phyloP scores from a whole-genome alignment of 2,797 vertebrate genomes.

The Poecilia wingei region DNA sequence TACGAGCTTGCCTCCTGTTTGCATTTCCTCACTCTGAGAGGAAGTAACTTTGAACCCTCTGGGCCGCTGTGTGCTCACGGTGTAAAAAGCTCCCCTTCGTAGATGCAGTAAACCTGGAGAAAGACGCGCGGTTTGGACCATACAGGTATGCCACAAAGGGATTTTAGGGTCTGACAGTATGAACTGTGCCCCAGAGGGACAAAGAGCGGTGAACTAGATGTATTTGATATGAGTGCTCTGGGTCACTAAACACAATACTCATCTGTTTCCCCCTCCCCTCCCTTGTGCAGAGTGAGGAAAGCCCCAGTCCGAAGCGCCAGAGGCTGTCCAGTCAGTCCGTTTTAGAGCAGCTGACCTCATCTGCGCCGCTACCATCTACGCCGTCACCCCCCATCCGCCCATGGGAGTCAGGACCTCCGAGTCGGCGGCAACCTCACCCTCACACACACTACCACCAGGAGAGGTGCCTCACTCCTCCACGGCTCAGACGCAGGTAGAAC shows the following conservation, averaged over 20 bases:
- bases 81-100: slow-evolving; percentile 50
- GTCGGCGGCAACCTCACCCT: slow-evolving; percentile 90
- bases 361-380: slow-evolving; percentile 88
- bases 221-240: slow-evolving; percentile 50
- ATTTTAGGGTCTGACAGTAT: slow-evolving; percentile 46
- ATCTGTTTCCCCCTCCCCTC: slow-evolving; percentile 20
- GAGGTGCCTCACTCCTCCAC: slow-evolving; percentile 92
- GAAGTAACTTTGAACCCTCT: slow-evolving; percentile 75
- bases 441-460: slow-evolving; percentile 91
- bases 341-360: slow-evolving; percentile 90
- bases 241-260: slow-evolving; percentile 59
- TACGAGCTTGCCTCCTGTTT: slow-evolving; percentile 57
- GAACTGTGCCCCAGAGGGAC: slow-evolving; percentile 32
- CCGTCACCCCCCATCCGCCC: slow-evolving; percentile 96
- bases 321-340: slow-evolving; percentile 92
- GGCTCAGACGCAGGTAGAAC: slow-evolving; percentile 91
- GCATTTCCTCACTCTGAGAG: slow-evolving; percentile 68
- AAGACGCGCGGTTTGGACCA: slow-evolving; percentile 29
- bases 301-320: slow-evolving; percentile 95
- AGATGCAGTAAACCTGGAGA: slow-evolving; percentile 21
- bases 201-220: slow-evolving; percentile 51
- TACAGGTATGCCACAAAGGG: slow-evolving; percentile 74
- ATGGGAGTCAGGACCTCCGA: slow-evolving; percentile 94
- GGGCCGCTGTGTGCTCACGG: slow-evolving; percentile 58
- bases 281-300: slow-evolving; percentile 88